Evolutionary conservation across 2,888 invertebrate species (phyloP).

Genomic region (Tridacna crocea): DNA sequence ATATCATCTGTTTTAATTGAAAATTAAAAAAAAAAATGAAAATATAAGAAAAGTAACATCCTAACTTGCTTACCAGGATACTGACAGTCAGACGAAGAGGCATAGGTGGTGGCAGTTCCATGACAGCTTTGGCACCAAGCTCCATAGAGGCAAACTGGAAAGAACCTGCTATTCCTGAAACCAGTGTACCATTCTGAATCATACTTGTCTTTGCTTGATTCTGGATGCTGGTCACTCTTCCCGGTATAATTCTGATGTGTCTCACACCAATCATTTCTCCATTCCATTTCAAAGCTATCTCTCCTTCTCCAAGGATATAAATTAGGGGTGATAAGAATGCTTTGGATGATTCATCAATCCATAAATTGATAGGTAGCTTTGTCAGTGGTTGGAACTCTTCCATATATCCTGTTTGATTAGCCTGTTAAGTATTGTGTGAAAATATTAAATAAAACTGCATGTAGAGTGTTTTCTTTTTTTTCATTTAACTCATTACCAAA

Average conservation of each 20-base stretch:
- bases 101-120: slow-evolving; percentile 72
- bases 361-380: slow-evolving; percentile 71
- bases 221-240: slow-evolving; percentile 68
- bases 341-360: slow-evolving; percentile 69
- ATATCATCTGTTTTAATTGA: too few relatives aligned
- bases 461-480: background rate
- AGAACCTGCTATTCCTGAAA: slow-evolving; percentile 64
- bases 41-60: too few relatives aligned
- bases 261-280: slow-evolving; percentile 74
- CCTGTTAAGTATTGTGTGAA: slow-evolving; percentile 18
- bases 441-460: background rate
- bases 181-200: slow-evolving; percentile 55
- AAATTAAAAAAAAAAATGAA: too few relatives aligned
- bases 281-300: slow-evolving; percentile 75
- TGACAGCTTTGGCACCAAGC: slow-evolving; percentile 66
- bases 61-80: slow-evolving; percentile 67
- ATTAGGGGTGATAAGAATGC: slow-evolving; percentile 69
- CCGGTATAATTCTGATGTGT: slow-evolving; percentile 74
- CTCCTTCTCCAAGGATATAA: slow-evolving; percentile 73
- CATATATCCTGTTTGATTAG: slow-evolving; percentile 61
- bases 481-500: background rate
- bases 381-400: slow-evolving; percentile 64
- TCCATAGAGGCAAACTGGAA: slow-evolving; percentile 73
- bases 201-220: slow-evolving; percentile 69
- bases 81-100: slow-evolving; percentile 71